Evolutionary conservation across 1,140 invertebrate genomes (phyloP), one percentile per base, ranked within the genome.

Genomic region (Lepidurus couesii): DNA sequence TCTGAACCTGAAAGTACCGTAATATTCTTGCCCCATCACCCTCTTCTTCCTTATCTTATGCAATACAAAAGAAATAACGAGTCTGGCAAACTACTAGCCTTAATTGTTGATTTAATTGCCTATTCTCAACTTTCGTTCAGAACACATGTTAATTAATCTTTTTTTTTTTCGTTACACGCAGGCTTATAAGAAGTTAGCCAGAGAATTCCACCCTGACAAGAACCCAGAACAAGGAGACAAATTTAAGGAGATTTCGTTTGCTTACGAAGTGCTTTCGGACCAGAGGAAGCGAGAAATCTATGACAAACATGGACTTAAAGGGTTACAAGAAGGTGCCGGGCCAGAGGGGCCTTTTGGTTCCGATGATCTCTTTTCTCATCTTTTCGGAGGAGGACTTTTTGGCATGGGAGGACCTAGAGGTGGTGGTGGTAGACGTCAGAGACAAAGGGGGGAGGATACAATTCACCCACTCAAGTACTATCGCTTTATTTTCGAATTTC

Each of bases 161-260:
- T 9, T 16, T 9, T 16, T 75, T 1, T 77, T 47, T 9, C 75
- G 2, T 24, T 73, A 11, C 75, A 11, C 16, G 13, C 81, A 95
- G 92, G 90, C 90, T 81, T 95, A 95, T 85, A 88, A 92, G 79
- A 93, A 92, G 85, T 85, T 95, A 81, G 93, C 93, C 7, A 94
- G 93, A 86, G 92, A 95, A 87, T 95, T 90, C 84, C 93, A 95
- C 86, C 93, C 93, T 26, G 93, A 95, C 82, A 95, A 95, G 84
- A 95, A 95, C 85, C 91, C 91, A 34, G 90, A 90, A 80, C 90
- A 92, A 78, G 93, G 91, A 74, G 92, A 94, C 81, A 92, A 91
- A 86, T 95, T 95, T 83, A 95, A 95, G 84, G 93, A 95, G 87
- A 95, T 95, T 81, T 93, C 92, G 78, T 93, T 91, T 84, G 94